phyloP scores from a whole-genome alignment of 2,113 vertebrate genomes.

The Polypterus senegalus region DNA sequence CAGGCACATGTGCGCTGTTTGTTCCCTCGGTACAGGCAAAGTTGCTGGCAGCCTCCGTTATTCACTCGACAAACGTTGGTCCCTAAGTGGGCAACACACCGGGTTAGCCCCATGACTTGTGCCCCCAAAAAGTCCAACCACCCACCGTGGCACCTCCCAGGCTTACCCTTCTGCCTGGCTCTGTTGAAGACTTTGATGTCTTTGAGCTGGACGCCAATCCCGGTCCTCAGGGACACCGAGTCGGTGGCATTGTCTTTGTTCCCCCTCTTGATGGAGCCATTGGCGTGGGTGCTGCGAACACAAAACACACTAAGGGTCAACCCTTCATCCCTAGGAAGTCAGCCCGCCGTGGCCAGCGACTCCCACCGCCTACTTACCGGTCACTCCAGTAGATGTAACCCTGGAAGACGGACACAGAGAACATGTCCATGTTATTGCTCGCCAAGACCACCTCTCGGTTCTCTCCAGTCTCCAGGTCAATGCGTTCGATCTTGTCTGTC shows the following conservation, averaged over 20 bases:
- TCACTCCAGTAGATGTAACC: conserved; percentile 96
- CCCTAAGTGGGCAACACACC: conserved; percentile 39
- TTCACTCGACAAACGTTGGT: conserved; percentile 78
- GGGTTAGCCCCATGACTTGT: background rate
- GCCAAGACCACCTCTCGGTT: conserved; percentile 80
- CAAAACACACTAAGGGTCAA: too few species aligned
- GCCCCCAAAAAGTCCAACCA: background rate
- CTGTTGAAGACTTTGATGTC: conserved; percentile 97
- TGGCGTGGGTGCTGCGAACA: conserved; percentile 75
- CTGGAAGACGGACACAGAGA: conserved; percentile 90
- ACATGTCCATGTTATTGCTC: conserved; percentile 98
- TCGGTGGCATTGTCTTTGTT: conserved; percentile 89
- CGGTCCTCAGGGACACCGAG: conserved; percentile 76
- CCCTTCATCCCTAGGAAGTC: too few species aligned
- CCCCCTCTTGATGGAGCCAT: conserved; percentile 91
- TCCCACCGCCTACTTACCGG: conserved; percentile 41
- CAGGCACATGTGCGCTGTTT: conserved; percentile 74
- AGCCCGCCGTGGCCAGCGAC: accelerated
- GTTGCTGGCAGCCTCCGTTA: conserved; percentile 84
- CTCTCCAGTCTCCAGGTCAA: conserved; percentile 82
- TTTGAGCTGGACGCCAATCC: conserved; percentile 90
- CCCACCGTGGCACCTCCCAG: background rate
- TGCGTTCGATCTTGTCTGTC: conserved; percentile 86
- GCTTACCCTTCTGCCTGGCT: conserved; percentile 74
- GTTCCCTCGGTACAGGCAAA: conserved; percentile 76